Conservation (phyloP, 2,797 vertebrate genomes). For the Aulostomus chinensis region DNA sequence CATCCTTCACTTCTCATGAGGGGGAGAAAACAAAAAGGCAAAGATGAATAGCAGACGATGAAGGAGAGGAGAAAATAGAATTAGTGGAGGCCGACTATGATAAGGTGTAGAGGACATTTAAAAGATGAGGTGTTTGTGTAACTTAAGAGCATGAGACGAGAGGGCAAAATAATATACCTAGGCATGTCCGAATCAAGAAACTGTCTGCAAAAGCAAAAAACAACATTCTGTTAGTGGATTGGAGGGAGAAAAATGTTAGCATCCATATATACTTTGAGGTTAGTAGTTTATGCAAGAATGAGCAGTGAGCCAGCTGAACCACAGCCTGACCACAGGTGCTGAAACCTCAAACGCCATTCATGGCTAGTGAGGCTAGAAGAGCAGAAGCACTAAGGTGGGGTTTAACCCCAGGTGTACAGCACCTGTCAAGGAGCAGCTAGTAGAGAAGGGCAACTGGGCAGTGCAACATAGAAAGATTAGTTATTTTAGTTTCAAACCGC, state of each 20-base stretch:
- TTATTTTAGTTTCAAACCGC: slow-evolving; percentile 24
- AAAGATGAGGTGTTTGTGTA: slow-evolving; percentile 36
- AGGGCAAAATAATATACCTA: slow-evolving; percentile 94
- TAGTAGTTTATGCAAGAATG: slow-evolving; percentile 31
- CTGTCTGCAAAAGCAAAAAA: slow-evolving; percentile 98
- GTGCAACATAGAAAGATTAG: slow-evolving; percentile 13
- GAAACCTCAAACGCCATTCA: slow-evolving; percentile 11
- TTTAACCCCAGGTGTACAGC: slow-evolving; percentile 9
- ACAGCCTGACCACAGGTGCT: slow-evolving; percentile 24
- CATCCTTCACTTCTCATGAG: slow-evolving; percentile 34
- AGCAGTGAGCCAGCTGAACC: slow-evolving; percentile 44
- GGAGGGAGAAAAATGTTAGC: slow-evolving; percentile 72
- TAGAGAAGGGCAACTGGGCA: slow-evolving; percentile 36
- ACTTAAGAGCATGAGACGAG: slow-evolving; percentile 58
- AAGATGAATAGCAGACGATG: slow-evolving; percentile 33
- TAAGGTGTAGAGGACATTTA: slow-evolving; percentile 25
- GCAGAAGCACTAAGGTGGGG: not conserved
- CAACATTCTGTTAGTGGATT: slow-evolving; percentile 91
- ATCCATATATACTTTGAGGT: slow-evolving; percentile 60
- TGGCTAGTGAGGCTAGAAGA: slow-evolving; percentile 4
- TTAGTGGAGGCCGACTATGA: slow-evolving; percentile 16
- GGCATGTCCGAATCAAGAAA: slow-evolving; percentile 99
- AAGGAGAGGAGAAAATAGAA: slow-evolving; percentile 21
- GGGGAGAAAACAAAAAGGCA: slow-evolving; percentile 28
- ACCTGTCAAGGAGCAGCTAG: slow-evolving; percentile 15